Conservation (phyloP, 1,140 invertebrate species). For the Phymastichus coffea region DNA sequence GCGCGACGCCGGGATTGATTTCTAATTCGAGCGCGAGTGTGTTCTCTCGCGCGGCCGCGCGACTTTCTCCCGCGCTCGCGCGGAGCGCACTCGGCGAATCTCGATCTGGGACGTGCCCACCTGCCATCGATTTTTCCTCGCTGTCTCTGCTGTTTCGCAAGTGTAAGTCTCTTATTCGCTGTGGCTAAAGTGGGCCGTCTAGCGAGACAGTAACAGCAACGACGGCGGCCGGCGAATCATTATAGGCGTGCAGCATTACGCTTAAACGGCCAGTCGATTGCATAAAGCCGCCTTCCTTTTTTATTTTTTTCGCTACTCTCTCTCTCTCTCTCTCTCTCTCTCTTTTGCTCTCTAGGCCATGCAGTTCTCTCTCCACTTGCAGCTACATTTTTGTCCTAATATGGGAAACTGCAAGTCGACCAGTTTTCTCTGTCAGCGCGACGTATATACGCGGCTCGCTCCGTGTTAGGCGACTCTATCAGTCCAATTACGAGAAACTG, state of each 20-base stretch:
- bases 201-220: constrained; percentile 24
- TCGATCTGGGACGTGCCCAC: constrained; percentile 6
- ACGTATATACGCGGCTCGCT: too few relatives aligned
- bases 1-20: constrained; percentile 8
- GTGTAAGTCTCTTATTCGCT: neutral
- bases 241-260: constrained; percentile 35
- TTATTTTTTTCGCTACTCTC: constrained; percentile 30
- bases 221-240: too few relatives aligned
- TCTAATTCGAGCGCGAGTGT: constrained; percentile 15
- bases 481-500: constrained; percentile 49
- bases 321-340: constrained; percentile 35
- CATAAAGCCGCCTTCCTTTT: constrained; percentile 39
- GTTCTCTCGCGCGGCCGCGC: neutral
- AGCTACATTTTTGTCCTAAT: constrained; percentile 48
- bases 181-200: neutral
- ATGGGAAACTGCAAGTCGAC: constrained; percentile 43
- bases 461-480: constrained; percentile 23
- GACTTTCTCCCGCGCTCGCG: constrained; percentile 16
- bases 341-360: constrained; percentile 33
- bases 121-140: constrained; percentile 18
- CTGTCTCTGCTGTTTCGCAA: neutral
- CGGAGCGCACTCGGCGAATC: neutral
- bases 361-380: too few relatives aligned
- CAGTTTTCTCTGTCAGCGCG: neutral
- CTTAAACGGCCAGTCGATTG: constrained; percentile 35